Conservation (phyloP, 2,113 vertebrate genomes). For the Dipodomys stephensi region DNA sequence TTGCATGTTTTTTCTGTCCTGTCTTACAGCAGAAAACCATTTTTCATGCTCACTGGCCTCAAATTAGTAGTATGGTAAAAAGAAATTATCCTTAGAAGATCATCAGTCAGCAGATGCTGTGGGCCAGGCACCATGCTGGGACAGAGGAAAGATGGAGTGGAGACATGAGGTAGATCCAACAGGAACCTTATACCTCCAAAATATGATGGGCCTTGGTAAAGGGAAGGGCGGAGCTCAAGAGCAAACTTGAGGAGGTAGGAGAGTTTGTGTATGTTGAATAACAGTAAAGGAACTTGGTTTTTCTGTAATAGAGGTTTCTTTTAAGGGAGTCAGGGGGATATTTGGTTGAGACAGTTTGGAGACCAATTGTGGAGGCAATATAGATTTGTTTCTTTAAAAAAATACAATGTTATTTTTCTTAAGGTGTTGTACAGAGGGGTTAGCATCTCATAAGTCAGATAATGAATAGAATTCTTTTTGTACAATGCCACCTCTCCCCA, state of each 20-base stretch:
- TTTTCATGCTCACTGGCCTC: slow-evolving; percentile 11
- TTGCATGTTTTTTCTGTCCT: slow-evolving; percentile 50
- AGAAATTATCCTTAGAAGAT: slow-evolving; percentile 16
- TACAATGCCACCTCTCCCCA: too few species aligned
- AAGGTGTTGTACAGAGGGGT: too few species aligned
- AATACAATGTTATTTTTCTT: too few species aligned
- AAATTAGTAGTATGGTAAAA: slow-evolving; percentile 1
- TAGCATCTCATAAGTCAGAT: too few species aligned
- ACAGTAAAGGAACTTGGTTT: neutral
- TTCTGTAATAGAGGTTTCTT: slow-evolving; percentile 43
- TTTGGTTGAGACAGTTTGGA: slow-evolving; percentile 42
- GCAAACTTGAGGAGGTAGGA: neutral
- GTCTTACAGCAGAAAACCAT: slow-evolving; percentile 19
- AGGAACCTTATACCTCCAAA: neutral
- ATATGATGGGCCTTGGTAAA: neutral
- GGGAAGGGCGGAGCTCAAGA: neutral
- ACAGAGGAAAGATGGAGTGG: neutral
- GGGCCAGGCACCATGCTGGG: neutral
- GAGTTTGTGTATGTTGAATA: neutral
- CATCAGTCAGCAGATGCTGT: neutral
- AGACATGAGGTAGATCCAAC: neutral
- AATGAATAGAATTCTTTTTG: too few species aligned
- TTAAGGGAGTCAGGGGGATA: neutral
- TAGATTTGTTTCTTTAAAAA: neutral
- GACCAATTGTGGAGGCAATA: neutral